Evolutionary conservation across 2,888 invertebrate species (phyloP).

Genomic region (Branchinecta sandiegonensis): DNA sequence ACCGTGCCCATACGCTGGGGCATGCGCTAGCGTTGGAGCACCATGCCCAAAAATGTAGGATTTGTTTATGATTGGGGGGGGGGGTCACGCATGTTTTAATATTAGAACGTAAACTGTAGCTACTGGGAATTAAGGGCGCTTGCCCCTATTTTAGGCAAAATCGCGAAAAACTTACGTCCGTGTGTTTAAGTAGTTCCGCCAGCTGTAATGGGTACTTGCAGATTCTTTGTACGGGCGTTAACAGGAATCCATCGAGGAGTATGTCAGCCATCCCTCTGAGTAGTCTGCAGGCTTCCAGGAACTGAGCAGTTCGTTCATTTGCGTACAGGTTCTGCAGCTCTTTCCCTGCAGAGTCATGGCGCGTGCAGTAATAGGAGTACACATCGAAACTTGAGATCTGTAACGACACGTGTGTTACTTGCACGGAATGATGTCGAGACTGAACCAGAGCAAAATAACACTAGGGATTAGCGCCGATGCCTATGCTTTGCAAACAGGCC

Average conservation of each 20-base stretch:
- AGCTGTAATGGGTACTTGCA: constrained; percentile 77
- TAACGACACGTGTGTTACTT: constrained; percentile 26
- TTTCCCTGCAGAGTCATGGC: constrained; percentile 62
- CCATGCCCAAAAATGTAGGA: too few relatives aligned
- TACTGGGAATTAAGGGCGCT: too few relatives aligned
- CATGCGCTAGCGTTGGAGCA: too few relatives aligned
- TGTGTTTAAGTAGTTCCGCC: constrained; percentile 64
- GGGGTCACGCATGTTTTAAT: too few relatives aligned
- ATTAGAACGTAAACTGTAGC: too few relatives aligned
- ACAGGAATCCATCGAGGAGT: constrained; percentile 64
- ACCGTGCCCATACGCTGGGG: too few relatives aligned
- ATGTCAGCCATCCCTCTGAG: constrained; percentile 67
- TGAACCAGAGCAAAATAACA: too few relatives aligned
- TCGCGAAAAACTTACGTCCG: constrained; percentile 35
- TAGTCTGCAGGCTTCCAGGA: constrained; percentile 65
- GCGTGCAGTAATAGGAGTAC: constrained; percentile 77
- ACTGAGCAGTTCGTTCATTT: constrained; percentile 48
- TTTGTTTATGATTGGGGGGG: too few relatives aligned
- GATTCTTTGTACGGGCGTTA: constrained; percentile 74
- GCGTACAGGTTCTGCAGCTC: constrained; percentile 53
- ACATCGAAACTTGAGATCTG: constrained; percentile 61
- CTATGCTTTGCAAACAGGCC: too few relatives aligned
- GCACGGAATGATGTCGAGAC: too few relatives aligned
- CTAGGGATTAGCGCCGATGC: too few relatives aligned
- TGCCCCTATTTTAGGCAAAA: too few relatives aligned